Percentiles rank a stretch among this genome's conserved stretches.
These are phyloP conservation scores for Staurois parvus DNA, from an alignment of 2,797 vertebrate species.

Conservation along the genomic window DNA sequence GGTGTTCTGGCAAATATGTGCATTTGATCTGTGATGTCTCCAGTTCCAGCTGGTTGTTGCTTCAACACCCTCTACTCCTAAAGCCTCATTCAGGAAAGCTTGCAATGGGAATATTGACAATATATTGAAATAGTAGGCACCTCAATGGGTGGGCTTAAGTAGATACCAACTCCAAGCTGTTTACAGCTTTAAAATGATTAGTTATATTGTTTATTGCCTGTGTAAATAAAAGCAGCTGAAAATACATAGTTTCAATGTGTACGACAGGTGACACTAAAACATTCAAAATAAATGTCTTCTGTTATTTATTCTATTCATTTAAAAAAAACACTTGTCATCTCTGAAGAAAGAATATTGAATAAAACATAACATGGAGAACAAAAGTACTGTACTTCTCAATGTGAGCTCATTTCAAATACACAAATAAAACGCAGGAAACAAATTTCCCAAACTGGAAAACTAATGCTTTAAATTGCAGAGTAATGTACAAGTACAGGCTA, in stretches of 20 bases:
- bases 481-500: constrained; percentile 46
- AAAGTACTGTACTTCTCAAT: background rate
- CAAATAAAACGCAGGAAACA: constrained; percentile 13
- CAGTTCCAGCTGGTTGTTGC: no score
- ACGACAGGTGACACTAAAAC: background rate
- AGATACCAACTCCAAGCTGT: no score
- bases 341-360: background rate
- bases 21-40: no score
- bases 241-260: background rate
- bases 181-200: no score
- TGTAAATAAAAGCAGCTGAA: background rate
- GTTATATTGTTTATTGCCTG: background rate
- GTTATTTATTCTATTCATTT: background rate
- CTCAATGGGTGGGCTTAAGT: no score
- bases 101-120: no score
- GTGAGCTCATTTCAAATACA: constrained; percentile 7
- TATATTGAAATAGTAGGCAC: no score
- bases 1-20: no score
- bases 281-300: background rate
- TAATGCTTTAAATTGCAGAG: constrained; percentile 16
- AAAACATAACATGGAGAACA: background rate
- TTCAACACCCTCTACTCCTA: no score
- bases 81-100: no score
- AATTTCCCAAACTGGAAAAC: constrained; percentile 14
- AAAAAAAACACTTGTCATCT: background rate